Conservation (phyloP, 2,797 vertebrate genomes). For the Euthynnus affinis region DNA sequence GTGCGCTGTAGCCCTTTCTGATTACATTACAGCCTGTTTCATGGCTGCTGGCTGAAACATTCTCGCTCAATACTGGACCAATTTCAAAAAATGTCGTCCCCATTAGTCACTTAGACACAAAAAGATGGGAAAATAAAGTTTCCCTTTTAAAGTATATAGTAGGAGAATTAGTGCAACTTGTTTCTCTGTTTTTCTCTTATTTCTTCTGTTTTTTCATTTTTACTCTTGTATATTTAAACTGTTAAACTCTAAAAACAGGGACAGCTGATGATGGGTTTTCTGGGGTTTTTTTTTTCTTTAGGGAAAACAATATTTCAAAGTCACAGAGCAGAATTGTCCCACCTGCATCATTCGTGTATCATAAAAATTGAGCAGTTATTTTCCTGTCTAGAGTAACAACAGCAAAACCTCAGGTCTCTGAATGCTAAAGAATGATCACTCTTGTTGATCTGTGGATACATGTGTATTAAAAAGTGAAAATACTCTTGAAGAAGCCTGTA, state of each 20-base stretch:
- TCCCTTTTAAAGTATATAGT: background rate
- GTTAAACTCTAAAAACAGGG: background rate
- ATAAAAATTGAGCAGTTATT: background rate
- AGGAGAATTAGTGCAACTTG: background rate
- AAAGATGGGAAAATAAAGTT: background rate
- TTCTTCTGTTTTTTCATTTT: background rate
- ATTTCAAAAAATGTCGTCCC: no score
- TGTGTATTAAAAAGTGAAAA: background rate
- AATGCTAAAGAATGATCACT: background rate
- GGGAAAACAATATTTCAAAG: background rate
- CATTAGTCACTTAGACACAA: no score
- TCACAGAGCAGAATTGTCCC: background rate
- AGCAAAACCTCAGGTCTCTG: background rate
- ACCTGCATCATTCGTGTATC: background rate
- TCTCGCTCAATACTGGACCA: no score
- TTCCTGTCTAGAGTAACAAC: background rate
- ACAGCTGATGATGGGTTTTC: background rate
- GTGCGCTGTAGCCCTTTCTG: no score
- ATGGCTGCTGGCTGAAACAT: no score
- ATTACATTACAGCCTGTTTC: no score
- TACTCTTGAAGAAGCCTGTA: background rate
- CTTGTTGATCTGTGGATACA: background rate
- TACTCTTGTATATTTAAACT: background rate
- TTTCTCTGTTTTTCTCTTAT: no score
- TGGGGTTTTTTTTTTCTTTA: background rate